phyloP scores from a whole-genome alignment of 2,888 invertebrate genomes.

The Pachydiplax longipennis region DNA sequence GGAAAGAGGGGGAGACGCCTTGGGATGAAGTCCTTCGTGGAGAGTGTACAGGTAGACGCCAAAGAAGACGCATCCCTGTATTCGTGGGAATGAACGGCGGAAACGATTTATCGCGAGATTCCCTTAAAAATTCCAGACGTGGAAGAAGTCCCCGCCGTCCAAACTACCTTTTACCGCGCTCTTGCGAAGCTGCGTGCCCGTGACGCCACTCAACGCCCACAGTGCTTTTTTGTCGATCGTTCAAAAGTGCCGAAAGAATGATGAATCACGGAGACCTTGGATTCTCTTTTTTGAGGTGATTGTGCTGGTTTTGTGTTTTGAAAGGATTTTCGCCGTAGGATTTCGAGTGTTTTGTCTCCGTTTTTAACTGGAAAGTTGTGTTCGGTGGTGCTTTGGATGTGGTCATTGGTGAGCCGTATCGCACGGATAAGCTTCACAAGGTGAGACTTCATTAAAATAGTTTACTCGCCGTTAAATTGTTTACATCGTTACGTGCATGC shows the following conservation, averaged over 20 bases:
- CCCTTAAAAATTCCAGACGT: neutral
- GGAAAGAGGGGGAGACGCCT: neutral
- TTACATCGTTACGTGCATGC: too few species aligned
- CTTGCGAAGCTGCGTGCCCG: neutral
- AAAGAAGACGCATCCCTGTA: neutral
- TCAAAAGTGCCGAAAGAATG: neutral
- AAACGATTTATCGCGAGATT: neutral
- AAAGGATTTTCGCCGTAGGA: too few species aligned
- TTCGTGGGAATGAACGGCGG: constrained; percentile 18
- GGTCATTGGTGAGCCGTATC: too few species aligned
- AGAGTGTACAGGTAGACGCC: neutral
- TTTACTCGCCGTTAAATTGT: too few species aligned
- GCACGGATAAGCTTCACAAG: too few species aligned
- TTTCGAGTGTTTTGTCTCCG: too few species aligned
- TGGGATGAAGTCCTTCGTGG: neutral
- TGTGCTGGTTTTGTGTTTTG: too few species aligned
- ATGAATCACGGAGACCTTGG: neutral
- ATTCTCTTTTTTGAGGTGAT: too few species aligned
- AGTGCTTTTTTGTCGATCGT: neutral
- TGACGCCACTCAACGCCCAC: neutral
- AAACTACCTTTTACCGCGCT: neutral
- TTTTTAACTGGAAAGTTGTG: too few species aligned
- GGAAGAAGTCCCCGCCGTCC: neutral
- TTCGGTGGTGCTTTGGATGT: too few species aligned
- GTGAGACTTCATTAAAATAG: too few species aligned